Conservation (phyloP, 1,140 invertebrate genomes). For the Tetramorium parvispinum region DNA sequence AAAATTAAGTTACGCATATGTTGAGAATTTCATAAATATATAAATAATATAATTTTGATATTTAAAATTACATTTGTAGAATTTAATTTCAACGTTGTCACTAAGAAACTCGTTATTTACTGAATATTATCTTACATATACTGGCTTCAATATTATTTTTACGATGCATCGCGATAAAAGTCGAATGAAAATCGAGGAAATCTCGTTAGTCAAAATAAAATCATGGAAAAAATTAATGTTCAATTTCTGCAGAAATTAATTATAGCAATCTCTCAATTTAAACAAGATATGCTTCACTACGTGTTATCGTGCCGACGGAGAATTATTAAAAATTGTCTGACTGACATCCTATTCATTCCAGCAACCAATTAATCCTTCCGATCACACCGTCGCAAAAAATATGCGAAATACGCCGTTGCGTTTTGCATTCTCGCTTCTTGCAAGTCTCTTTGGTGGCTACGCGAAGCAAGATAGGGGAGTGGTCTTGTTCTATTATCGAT, state of each 20-base stretch:
- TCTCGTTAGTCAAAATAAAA: background rate
- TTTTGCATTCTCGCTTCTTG: slow-evolving; percentile 41
- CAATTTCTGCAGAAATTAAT: background rate
- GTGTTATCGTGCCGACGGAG: background rate
- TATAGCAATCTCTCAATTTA: slow-evolving; percentile 16
- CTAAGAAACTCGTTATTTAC: background rate
- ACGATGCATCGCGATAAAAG: background rate
- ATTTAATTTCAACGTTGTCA: slow-evolving; percentile 3
- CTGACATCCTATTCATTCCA: slow-evolving; percentile 33
- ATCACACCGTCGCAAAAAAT: slow-evolving; percentile 29
- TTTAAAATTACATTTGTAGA: background rate
- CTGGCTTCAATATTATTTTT: background rate
- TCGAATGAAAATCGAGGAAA: background rate
- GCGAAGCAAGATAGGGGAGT: slow-evolving; percentile 17
- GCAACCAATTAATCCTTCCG: slow-evolving; percentile 48
- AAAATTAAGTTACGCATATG: background rate
- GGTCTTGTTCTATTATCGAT: slow-evolving; percentile 45
- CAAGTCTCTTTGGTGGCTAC: slow-evolving; percentile 19
- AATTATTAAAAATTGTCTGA: slow-evolving; percentile 15
- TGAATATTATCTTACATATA: slow-evolving; percentile 6
- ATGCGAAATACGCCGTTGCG: background rate
- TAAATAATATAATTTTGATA: background rate
- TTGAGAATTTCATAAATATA: background rate
- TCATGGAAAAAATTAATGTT: background rate
- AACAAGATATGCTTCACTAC: background rate